Evolutionary conservation across 2,113 vertebrate species (phyloP).

Genomic region (Gallinago media): DNA sequence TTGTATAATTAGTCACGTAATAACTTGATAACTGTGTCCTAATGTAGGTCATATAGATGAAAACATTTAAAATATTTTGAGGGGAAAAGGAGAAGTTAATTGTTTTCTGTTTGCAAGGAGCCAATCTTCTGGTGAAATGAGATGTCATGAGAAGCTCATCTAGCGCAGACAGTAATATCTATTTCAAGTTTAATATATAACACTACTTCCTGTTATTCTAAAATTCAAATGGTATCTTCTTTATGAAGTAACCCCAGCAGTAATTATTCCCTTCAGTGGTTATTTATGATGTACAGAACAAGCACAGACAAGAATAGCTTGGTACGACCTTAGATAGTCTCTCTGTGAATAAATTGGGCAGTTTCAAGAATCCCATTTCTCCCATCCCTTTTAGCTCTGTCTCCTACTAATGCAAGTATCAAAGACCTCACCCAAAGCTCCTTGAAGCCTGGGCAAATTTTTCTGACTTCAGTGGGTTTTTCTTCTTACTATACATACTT

Average conservation of each 20-base stretch:
- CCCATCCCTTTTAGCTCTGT: not conserved
- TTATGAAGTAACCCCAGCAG: not conserved
- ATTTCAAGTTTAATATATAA: not conserved
- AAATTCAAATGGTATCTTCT: constrained; percentile 1
- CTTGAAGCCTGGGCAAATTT: not conserved
- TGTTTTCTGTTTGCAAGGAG: not conserved
- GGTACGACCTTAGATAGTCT: not conserved
- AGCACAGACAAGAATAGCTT: not conserved
- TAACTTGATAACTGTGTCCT: not conserved
- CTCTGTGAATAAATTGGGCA: not conserved
- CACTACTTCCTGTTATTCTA: constrained; percentile 34
- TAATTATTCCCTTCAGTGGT: constrained; percentile 8
- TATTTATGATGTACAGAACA: constrained; percentile 4
- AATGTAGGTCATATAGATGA: not conserved
- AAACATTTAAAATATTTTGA: not conserved
- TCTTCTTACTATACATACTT: not conserved
- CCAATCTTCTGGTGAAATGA: not conserved
- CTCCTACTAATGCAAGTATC: not conserved
- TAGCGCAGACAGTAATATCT: not conserved
- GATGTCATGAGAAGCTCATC: not conserved
- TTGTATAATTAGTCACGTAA: not conserved
- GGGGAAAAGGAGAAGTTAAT: not conserved
- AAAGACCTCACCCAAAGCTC: not conserved
- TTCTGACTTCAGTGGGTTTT: not conserved
- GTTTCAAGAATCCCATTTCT: not conserved